phyloP scores from a whole-genome alignment of 2,888 invertebrate species.

The Oasisia sp. region DNA sequence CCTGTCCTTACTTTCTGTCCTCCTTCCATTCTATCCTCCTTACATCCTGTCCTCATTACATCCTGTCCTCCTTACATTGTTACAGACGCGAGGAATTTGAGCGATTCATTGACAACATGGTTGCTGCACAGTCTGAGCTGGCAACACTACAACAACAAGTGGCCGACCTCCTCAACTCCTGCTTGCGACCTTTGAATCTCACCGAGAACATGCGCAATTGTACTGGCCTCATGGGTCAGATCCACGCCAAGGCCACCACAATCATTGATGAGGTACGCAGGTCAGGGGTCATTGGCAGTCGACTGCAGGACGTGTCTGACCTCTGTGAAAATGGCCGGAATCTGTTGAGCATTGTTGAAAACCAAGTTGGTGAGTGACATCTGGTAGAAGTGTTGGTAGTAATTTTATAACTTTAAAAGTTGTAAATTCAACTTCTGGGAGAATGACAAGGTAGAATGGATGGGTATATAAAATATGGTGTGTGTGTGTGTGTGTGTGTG shows the following conservation, averaged over 20 bases:
- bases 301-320: constrained; percentile 25
- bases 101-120: constrained; percentile 20
- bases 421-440: neutral
- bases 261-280: neutral
- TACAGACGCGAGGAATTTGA: constrained; percentile 24
- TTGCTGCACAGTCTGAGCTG: constrained; percentile 27
- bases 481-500: too few relatives aligned
- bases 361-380: constrained; percentile 27
- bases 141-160: neutral
- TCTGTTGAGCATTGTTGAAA: constrained; percentile 22
- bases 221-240: neutral
- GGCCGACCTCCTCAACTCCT: constrained; percentile 18
- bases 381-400: neutral
- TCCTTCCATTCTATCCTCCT: too few relatives aligned
- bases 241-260: neutral
- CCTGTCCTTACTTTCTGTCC: neutral
- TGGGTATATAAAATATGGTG: too few relatives aligned
- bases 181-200: constrained; percentile 27
- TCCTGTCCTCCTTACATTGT: neutral
- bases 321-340: constrained; percentile 14
- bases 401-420: neutral
- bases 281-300: constrained; percentile 17
- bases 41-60: too few relatives aligned
- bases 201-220: constrained; percentile 17
- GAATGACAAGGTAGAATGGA: neutral